Percentiles rank a stretch among this genome's conserved stretches.
Conservation (phyloP, 92 coral and sea anemone genomes). For the Palythoa grandiflora region DNA sequence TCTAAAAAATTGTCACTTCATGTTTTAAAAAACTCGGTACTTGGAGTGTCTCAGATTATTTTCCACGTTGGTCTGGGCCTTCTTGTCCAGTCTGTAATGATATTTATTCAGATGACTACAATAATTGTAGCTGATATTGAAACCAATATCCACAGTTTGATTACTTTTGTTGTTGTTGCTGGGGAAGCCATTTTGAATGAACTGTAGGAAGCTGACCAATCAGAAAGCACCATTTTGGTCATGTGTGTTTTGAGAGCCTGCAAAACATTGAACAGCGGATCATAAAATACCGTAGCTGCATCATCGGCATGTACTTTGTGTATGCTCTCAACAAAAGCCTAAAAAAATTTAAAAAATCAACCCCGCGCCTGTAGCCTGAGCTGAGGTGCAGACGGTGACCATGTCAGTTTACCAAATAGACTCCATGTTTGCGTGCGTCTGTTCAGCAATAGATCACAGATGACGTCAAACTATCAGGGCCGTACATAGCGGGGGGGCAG, state of each 20-base stretch:
- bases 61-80: constrained; percentile 52
- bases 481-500: too few relatives aligned
- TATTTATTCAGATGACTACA: constrained; percentile 9
- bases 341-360: too few relatives aligned
- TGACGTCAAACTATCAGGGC: too few relatives aligned
- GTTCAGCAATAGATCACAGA: too few relatives aligned
- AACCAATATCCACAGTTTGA: neutral
- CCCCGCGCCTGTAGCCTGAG: too few relatives aligned
- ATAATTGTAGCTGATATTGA: neutral
- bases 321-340: too few relatives aligned
- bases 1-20: neutral
- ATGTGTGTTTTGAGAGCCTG: constrained; percentile 25
- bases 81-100: neutral
- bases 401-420: too few relatives aligned
- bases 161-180: constrained; percentile 47
- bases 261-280: neutral
- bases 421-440: too few relatives aligned
- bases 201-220: neutral
- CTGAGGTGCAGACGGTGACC: too few relatives aligned
- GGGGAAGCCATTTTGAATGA: constrained; percentile 46
- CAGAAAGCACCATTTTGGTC: neutral
- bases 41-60: constrained; percentile 48
- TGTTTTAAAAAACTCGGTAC: neutral
- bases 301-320: too few relatives aligned
- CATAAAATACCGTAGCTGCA: neutral